Evolutionary conservation across 1,140 invertebrate genomes (phyloP).

Genomic region (Riptortus pedestris): DNA sequence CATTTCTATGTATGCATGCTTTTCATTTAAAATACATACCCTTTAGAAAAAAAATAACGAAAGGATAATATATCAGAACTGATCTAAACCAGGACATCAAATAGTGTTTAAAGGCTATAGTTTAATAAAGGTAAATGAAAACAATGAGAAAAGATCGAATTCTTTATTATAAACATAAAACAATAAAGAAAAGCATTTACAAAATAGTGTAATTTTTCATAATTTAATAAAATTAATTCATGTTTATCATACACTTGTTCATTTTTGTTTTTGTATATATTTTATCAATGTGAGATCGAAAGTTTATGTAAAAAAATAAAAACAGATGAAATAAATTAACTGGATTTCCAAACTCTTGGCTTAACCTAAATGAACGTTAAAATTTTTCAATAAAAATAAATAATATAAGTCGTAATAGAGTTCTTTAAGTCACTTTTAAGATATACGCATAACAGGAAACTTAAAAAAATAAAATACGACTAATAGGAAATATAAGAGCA

Average conservation of each 20-base stretch:
- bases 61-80: too few relatives aligned
- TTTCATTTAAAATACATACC: too few relatives aligned
- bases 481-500: conserved; percentile 15
- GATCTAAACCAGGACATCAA: too few relatives aligned
- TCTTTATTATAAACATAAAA: conserved; percentile 10
- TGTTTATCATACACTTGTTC: background rate
- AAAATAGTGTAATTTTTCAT: conserved; percentile 1
- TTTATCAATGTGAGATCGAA: background rate
- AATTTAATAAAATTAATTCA: background rate
- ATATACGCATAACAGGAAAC: conserved; percentile 2
- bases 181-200: conserved; percentile 16
- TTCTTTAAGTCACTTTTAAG: background rate
- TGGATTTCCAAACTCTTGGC: too few relatives aligned
- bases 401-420: conserved; percentile 3
- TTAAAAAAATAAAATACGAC: background rate
- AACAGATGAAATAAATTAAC: too few relatives aligned
- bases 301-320: too few relatives aligned
- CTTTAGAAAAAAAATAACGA: too few relatives aligned
- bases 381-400: conserved; percentile 2
- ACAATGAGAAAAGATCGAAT: conserved; percentile 3
- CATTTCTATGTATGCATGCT: too few relatives aligned
- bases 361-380: too few relatives aligned
- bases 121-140: too few relatives aligned
- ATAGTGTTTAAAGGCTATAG: too few relatives aligned
- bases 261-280: background rate